phyloP scores from a whole-genome alignment of 2,113 vertebrate genomes.

The Pavo muticus region DNA sequence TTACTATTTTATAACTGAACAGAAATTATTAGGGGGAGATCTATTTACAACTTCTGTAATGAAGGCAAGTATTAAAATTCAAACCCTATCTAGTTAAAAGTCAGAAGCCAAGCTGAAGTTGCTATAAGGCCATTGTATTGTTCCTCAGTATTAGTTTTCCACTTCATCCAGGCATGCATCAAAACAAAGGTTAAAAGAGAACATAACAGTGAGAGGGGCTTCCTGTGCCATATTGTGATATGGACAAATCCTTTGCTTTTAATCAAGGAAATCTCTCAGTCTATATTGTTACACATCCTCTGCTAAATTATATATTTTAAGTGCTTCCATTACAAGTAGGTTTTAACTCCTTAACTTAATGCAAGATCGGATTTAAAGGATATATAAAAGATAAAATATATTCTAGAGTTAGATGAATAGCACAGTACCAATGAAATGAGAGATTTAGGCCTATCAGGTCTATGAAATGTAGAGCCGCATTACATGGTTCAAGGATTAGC shows the following conservation, averaged over 20 bases:
- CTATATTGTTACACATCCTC: neutral
- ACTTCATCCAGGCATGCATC: neutral
- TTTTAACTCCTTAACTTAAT: neutral
- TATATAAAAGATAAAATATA: neutral
- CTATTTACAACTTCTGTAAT: neutral
- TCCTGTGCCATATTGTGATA: neutral
- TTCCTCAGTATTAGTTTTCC: neutral
- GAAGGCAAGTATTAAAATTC: neutral
- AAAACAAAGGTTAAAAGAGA: neutral
- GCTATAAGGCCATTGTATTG: neutral
- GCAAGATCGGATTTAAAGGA: neutral
- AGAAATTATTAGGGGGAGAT: neutral
- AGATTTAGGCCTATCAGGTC: neutral
- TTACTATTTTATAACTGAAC: neutral
- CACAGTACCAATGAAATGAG: neutral
- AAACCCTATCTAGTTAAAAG: neutral
- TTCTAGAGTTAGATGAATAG: neutral
- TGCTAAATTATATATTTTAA: neutral
- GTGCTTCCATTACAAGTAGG: neutral
- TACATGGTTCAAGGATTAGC: neutral
- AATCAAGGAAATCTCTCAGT: neutral
- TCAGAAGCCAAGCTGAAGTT: neutral
- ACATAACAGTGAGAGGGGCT: neutral
- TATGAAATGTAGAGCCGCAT: neutral
- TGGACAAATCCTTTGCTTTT: neutral